Percentiles rank a stretch among this genome's conserved stretches.
Evolutionary conservation across 2,113 vertebrate genomes (phyloP).

Genomic region (Misgurnus anguillicaudatus): DNA sequence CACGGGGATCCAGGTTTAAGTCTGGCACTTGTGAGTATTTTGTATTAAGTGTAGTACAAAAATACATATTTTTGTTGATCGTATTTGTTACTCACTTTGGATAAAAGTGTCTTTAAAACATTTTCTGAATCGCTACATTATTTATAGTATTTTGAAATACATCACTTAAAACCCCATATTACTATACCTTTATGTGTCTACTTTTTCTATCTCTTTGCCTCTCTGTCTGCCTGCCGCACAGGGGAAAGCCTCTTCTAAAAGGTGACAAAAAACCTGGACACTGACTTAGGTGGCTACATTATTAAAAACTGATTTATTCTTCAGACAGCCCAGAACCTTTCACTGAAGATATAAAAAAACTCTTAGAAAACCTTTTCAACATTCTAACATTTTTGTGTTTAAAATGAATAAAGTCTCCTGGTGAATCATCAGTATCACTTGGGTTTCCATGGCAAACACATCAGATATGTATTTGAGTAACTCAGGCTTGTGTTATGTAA

Average conservation of each 20-base stretch:
- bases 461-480: not conserved
- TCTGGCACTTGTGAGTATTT: no score
- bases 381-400: conserved; percentile 20
- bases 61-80: no score
- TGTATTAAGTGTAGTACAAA: no score
- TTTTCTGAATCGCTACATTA: no score
- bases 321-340: not conserved
- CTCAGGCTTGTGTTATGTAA: not conserved
- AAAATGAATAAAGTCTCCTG: conserved; percentile 5
- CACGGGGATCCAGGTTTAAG: no score
- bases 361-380: not conserved
- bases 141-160: no score
- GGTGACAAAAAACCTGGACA: conserved; percentile 9
- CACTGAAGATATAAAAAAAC: conserved; percentile 14
- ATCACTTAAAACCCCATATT: no score
- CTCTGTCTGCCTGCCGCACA: not conserved
- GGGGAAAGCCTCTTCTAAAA: not conserved
- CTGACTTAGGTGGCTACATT: conserved; percentile 3
- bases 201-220: conserved; percentile 14
- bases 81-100: no score
- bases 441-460: conserved; percentile 10
- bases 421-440: not conserved
- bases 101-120: no score
- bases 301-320: conserved; percentile 24
- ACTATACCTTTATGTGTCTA: not conserved